Evolutionary conservation across 2,113 vertebrate genomes (phyloP).

Genomic region (Dendropsophus ebraccatus): DNA sequence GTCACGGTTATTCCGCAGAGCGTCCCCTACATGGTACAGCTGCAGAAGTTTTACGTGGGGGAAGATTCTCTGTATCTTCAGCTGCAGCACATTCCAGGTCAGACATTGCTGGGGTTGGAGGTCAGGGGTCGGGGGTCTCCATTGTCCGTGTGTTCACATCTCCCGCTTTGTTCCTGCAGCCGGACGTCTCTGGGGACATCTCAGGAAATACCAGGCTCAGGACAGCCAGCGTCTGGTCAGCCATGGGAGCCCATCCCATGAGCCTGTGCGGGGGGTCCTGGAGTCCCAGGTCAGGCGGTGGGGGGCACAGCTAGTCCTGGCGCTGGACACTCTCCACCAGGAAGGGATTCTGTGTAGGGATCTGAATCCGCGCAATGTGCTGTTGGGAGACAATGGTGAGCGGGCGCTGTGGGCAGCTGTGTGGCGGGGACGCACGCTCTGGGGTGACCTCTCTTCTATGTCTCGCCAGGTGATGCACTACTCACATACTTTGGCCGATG

Average conservation of each 20-base stretch:
- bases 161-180: constrained; percentile 13
- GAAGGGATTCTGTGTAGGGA: constrained; percentile 94
- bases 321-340: constrained; percentile 91
- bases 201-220: constrained; percentile 22
- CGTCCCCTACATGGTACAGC: constrained; percentile 92
- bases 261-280: constrained; percentile 73
- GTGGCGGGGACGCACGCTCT: neutral
- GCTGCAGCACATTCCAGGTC: constrained; percentile 90
- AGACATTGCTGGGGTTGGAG: too few species aligned
- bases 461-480: constrained; percentile 81
- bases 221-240: too few species aligned
- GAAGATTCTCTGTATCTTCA: constrained; percentile 94
- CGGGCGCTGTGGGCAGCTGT: neutral
- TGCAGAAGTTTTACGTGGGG: constrained; percentile 89
- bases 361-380: constrained; percentile 93
- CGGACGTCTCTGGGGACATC: constrained; percentile 37
- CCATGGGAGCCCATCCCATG: neutral
- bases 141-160: too few species aligned
- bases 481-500: constrained; percentile 97
- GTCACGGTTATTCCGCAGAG: constrained; percentile 92
- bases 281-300: constrained; percentile 86
- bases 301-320: constrained; percentile 90
- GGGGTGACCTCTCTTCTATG: neutral
- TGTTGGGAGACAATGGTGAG: constrained; percentile 87
- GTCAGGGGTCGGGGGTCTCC: too few species aligned